phyloP scores from a whole-genome alignment of 2,113 vertebrate genomes.

The Microcebus ravelobensis region DNA sequence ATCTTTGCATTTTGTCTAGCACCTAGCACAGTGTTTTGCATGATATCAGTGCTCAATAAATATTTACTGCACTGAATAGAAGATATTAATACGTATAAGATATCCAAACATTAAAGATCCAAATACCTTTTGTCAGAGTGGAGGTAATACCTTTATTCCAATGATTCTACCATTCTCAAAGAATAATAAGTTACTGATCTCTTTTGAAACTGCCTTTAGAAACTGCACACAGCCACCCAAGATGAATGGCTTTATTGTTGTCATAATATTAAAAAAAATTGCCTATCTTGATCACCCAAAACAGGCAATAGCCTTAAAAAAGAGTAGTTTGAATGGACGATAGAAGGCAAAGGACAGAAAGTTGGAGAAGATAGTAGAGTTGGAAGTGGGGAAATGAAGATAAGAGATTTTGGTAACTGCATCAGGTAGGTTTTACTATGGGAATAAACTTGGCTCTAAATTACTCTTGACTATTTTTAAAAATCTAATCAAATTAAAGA shows the following conservation, averaged over 20 bases:
- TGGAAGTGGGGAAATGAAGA: background rate
- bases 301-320: background rate
- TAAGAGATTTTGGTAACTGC: background rate
- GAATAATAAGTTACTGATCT: background rate
- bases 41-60: background rate
- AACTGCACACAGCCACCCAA: background rate
- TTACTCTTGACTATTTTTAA: background rate
- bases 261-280: background rate
- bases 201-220: conserved; percentile 9
- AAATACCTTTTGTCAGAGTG: background rate
- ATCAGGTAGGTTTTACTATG: background rate
- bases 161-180: background rate
- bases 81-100: background rate
- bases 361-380: background rate
- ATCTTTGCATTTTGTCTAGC: background rate
- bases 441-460: background rate
- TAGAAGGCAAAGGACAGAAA: background rate
- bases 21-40: background rate
- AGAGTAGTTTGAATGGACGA: background rate
- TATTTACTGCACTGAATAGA: background rate
- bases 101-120: conserved; percentile 5
- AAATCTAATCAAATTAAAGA: conserved; percentile 13
- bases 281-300: background rate
- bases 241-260: background rate
- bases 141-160: background rate